These are phyloP conservation scores for Brienomyrus longianalis DNA, from an alignment of 2,113 vertebrate species.

Conservation along the genomic window DNA sequence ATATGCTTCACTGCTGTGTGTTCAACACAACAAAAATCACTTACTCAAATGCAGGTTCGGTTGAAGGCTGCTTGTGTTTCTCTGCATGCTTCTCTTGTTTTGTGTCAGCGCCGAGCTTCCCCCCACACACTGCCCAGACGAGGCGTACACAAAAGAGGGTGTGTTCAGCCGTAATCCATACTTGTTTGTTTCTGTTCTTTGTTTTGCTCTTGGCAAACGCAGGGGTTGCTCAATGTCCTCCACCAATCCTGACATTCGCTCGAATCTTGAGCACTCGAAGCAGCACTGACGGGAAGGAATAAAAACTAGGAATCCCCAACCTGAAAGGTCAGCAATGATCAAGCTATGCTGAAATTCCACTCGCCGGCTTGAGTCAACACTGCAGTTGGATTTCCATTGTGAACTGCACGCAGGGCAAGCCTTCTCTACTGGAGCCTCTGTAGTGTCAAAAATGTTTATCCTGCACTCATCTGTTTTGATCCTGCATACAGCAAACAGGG, in stretches of 20 bases:
- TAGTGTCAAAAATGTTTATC: neutral
- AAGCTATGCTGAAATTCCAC: neutral
- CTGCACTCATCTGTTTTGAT: neutral
- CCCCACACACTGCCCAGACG: constrained; percentile 39
- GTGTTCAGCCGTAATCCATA: constrained; percentile 52
- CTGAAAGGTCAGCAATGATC: neutral
- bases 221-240: neutral
- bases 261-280: neutral
- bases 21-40: neutral
- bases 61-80: constrained; percentile 23
- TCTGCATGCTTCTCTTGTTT: constrained; percentile 43
- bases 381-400: neutral
- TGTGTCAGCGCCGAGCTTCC: constrained; percentile 36
- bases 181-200: constrained; percentile 48
- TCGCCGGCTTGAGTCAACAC: neutral
- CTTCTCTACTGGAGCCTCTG: neutral
- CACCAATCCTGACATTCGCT: neutral
- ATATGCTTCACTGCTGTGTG: neutral
- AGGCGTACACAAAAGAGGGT: constrained; percentile 55
- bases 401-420: neutral
- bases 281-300: neutral
- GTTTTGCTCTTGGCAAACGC: constrained; percentile 1
- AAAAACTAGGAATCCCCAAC: neutral
- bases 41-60: neutral
- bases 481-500: neutral